These are phyloP conservation scores for Ceriagrion tenellum DNA, from an alignment of 2,888 invertebrate genomes.

Conservation along the genomic window DNA sequence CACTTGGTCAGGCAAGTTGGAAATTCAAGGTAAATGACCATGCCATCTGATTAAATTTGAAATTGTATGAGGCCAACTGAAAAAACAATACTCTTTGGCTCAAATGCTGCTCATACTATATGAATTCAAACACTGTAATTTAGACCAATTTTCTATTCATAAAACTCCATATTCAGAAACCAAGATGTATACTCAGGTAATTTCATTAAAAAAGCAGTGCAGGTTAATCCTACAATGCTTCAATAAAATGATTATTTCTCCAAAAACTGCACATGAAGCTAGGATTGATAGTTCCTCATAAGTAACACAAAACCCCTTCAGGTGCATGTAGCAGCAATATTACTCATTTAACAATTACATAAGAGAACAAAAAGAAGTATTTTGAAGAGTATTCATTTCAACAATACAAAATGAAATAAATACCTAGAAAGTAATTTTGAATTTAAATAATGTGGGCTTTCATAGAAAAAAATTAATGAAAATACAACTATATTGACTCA, in stretches of 20 bases:
- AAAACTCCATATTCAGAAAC: background rate
- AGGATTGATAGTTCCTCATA: background rate
- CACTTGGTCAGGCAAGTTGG: too few species aligned
- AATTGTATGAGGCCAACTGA: background rate
- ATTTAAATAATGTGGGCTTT: background rate
- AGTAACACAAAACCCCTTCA: background rate
- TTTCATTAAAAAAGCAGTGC: background rate
- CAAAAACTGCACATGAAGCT: conserved; percentile 14
- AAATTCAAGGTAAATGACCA: background rate
- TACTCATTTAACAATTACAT: background rate
- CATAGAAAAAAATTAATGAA: background rate
- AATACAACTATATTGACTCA: background rate
- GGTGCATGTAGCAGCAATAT: background rate
- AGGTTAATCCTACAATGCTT: background rate
- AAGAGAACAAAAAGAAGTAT: background rate
- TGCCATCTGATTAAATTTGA: background rate
- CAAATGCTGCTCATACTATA: background rate
- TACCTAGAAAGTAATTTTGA: background rate
- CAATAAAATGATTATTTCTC: background rate
- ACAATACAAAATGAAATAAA: background rate
- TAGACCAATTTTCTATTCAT: conserved; percentile 9
- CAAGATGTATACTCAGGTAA: background rate
- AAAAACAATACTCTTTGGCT: background rate
- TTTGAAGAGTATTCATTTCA: background rate
- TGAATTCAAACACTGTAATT: background rate